Evolutionary conservation across 2,797 vertebrate species (phyloP).

Genomic region (Darevskia mixta): DNA sequence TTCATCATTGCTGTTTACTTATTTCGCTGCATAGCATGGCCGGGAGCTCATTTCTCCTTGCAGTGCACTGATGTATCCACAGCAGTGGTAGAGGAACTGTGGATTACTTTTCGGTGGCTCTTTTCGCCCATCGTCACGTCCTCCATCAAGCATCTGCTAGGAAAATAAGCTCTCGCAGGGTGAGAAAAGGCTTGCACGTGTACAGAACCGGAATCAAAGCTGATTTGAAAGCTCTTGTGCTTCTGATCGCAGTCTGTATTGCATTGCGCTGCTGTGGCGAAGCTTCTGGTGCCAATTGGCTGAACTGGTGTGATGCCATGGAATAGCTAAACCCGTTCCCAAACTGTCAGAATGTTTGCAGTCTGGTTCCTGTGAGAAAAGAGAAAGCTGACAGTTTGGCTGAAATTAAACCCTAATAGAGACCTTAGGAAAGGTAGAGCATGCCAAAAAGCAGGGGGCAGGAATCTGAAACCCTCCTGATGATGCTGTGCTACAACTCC

Average conservation of each 20-base stretch:
- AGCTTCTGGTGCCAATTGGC: not conserved
- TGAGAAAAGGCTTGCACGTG: not conserved
- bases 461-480: too few relatives aligned
- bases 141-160: not conserved
- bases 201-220: conserved; percentile 3
- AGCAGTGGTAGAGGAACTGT: not conserved
- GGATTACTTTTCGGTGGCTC: not conserved
- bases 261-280: not conserved
- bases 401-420: not conserved
- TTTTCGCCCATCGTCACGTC: not conserved
- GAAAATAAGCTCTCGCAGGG: not conserved
- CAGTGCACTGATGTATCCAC: not conserved
- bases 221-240: not conserved
- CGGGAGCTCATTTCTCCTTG: not conserved
- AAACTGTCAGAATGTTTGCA: conserved; percentile 8
- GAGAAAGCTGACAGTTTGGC: not conserved
- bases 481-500: too few relatives aligned
- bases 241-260: not conserved
- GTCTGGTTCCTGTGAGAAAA: not conserved
- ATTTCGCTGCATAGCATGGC: not conserved
- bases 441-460: not conserved
- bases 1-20: not conserved
- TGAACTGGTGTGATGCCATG: not conserved
- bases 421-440: not conserved
- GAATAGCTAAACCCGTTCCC: not conserved